These are phyloP conservation scores for Stigmatopora argus DNA, from an alignment of 2,113 vertebrate species.

Conservation along the genomic window DNA sequence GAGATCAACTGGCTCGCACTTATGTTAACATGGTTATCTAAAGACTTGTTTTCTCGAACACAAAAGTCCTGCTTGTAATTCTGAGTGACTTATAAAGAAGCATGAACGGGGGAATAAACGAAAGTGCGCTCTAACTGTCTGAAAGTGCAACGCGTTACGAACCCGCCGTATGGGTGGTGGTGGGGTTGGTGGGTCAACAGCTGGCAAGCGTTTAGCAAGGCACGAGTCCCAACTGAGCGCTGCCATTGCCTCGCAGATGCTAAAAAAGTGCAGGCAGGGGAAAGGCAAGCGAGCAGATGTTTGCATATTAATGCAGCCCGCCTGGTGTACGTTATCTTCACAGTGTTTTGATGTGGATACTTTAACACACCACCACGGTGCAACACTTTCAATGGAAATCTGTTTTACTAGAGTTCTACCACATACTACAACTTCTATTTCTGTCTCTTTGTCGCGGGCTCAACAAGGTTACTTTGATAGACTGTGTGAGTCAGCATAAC, in stretches of 20 bases:
- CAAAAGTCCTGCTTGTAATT: not conserved
- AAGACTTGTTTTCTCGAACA: not conserved
- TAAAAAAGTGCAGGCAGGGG: conserved; percentile 1
- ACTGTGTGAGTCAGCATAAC: conserved; percentile 2
- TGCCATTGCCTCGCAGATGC: not conserved
- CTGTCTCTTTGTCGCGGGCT: not conserved
- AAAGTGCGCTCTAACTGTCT: not conserved
- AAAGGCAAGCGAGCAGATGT: not conserved
- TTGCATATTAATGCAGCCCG: not conserved
- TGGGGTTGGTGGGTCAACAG: not conserved
- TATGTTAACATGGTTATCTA: not conserved
- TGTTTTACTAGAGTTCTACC: not conserved
- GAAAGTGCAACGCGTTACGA: not conserved
- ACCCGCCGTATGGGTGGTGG: not conserved
- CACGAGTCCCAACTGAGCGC: not conserved
- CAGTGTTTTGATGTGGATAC: not conserved
- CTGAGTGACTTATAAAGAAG: not conserved
- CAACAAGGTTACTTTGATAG: not conserved
- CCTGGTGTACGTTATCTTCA: not conserved
- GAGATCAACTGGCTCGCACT: not conserved
- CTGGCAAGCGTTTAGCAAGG: not conserved
- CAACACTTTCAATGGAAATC: not conserved
- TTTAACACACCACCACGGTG: not conserved
- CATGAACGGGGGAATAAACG: not conserved
- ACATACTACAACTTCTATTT: not conserved